Evolutionary conservation across 2,797 vertebrate genomes (phyloP), one percentile per base, ranked within the genome.

Genomic region (Scyliorhinus canicula): DNA sequence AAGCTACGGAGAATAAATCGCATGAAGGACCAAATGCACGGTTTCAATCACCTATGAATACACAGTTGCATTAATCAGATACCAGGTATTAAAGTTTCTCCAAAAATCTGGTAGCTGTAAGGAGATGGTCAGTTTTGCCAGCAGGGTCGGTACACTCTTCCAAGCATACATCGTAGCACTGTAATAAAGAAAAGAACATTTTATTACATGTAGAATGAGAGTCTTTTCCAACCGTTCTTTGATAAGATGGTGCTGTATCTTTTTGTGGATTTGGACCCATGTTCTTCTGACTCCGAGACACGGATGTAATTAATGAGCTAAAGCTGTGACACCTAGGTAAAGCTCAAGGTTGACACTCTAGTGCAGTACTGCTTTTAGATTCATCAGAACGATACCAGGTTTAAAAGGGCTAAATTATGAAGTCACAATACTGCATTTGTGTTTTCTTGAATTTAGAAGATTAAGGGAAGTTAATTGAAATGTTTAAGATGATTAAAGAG

Each of bases 91-190:
- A 52, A n/a, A 90, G 31, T 60, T 90, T 60, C 86, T 14, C 28
- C 52, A 55, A 90, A 5, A 88, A 40, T 95, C 47, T 31, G 9
- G n/a, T 44, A 6, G 35, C 40, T 50, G 60, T 50, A 88, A 69
- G 95, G 9, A 79, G 95, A 90, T 69, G 97, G 95, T 98, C 97
- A 98, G 85, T 96, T 95, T 96, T 98, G 97, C 99, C 98, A 99
- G 96, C 99, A 99, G 88, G 99, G 99, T 96, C 99, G 97, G 95
- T 99, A 99, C 93, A 99, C 98, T 98, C 98, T 97, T 97, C 99
- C 99, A 95, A 99, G 97, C 98, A 99, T 99, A 95, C 99, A 99
- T 71, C 98, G 98, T 96, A 99, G 97, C 96, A 98, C 99, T 99
- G 95, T 28, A 95, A 95, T 94, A 19, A 88, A 44, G 95, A 85